A percentile compares a stretch with the other conserved stretches of the same genome.
phyloP scores from a whole-genome alignment of 2,113 vertebrate genomes.

The Eulemur rufifrons region DNA sequence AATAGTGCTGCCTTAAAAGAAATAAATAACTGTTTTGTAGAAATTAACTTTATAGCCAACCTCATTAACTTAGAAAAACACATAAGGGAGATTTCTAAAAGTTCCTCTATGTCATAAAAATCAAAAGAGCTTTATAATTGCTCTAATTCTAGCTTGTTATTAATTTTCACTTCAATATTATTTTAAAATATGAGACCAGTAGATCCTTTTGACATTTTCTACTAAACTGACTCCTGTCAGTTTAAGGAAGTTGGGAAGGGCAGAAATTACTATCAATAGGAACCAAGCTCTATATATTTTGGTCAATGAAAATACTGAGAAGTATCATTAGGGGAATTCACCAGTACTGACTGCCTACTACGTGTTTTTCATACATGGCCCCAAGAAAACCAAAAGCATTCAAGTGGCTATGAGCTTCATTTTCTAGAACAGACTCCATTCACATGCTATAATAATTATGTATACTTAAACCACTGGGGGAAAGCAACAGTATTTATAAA shows the following conservation, averaged over 20 bases:
- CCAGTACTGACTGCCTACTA: neutral
- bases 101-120: neutral
- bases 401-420: neutral
- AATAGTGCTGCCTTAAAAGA: neutral
- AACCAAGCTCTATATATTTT: neutral
- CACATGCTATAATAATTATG: neutral
- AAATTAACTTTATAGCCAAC: constrained; percentile 8
- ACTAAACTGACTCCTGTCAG: neutral
- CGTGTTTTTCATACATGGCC: neutral
- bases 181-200: constrained; percentile 13
- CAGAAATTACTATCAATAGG: neutral
- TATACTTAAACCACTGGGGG: neutral
- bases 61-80: neutral
- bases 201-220: neutral
- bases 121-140: neutral
- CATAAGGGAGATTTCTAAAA: neutral
- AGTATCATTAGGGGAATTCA: neutral
- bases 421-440: neutral
- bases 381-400: neutral
- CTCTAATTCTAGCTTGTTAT: neutral
- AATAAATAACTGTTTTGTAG: neutral
- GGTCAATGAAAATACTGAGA: constrained; percentile 18
- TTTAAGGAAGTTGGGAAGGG: neutral
- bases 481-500: neutral
- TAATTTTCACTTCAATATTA: neutral